A percentile compares a stretch with the other conserved stretches of the same genome.
Evolutionary conservation across 2,888 invertebrate genomes (phyloP).

Genomic region (Volucella bombylans): DNA sequence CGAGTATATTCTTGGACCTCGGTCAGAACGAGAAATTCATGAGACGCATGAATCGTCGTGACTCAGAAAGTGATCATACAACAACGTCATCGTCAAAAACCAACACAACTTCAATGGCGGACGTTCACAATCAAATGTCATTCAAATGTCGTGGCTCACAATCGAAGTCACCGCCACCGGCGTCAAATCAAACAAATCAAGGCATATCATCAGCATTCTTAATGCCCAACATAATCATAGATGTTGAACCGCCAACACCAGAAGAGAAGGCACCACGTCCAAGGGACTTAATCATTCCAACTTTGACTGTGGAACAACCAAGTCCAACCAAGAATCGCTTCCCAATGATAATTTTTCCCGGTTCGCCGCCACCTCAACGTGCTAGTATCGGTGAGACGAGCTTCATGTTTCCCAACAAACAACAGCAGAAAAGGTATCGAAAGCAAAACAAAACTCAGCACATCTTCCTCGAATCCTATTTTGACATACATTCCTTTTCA

Average conservation of each 20-base stretch:
- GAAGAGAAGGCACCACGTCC: conserved; percentile 80
- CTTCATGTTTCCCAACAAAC: conserved; percentile 81
- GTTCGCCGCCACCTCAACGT: conserved; percentile 85
- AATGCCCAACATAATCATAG: conserved; percentile 77
- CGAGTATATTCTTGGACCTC: conserved; percentile 71
- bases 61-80: conserved; percentile 76
- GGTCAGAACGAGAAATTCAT: conserved; percentile 67
- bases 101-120: conserved; percentile 76
- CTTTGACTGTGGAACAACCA: conserved; percentile 86
- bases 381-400: conserved; percentile 81
- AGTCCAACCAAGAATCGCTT: conserved; percentile 86
- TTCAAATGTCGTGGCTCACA: conserved; percentile 53
- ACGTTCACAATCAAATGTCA: conserved; percentile 72
- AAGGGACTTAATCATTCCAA: conserved; percentile 85
- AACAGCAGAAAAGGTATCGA: conserved; percentile 83
- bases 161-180: conserved; percentile 52
- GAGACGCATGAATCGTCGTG: conserved; percentile 67
- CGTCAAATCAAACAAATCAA: conserved; percentile 32
- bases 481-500: conserved; percentile 41
- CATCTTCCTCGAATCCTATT: conserved; percentile 76
- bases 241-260: conserved; percentile 78
- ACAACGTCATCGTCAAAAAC: conserved; percentile 77
- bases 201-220: conserved; percentile 46
- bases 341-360: conserved; percentile 83
- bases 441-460: conserved; percentile 75